Percentiles rank a stretch among this genome's conserved stretches.
Evolutionary conservation across 2,888 invertebrate species (phyloP).

Genomic region (Agrotis segetum): DNA sequence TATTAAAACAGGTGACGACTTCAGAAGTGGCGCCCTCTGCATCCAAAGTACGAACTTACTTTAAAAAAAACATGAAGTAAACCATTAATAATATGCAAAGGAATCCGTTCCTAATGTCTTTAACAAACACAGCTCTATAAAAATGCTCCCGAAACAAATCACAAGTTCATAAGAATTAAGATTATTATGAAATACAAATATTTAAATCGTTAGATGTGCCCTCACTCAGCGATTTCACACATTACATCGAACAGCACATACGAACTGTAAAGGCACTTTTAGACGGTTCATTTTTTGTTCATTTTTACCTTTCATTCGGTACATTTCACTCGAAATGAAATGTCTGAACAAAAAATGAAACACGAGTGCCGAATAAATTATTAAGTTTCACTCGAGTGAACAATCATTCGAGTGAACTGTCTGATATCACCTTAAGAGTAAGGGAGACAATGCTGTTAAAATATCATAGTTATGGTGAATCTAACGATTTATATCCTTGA

Average conservation of each 20-base stretch:
- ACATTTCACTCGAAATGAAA: too few relatives aligned
- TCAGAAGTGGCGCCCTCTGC: constrained; percentile 16
- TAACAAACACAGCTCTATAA: constrained; percentile 38
- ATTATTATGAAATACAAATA: constrained; percentile 43
- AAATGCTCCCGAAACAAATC: constrained; percentile 51
- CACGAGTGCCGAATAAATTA: too few relatives aligned
- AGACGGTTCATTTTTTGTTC: too few relatives aligned
- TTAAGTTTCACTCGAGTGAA: too few relatives aligned
- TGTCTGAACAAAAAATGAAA: too few relatives aligned
- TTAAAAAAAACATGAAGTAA: not conserved
- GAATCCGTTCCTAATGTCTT: constrained; percentile 47
- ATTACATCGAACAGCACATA: not conserved
- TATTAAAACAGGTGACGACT: constrained; percentile 9
- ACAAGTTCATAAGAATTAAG: constrained; percentile 47
- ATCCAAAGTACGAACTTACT: not conserved
- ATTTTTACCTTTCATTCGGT: too few relatives aligned
- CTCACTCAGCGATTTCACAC: not conserved
- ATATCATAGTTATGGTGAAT: not conserved
- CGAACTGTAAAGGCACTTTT: too few relatives aligned
- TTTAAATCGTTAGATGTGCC: constrained; percentile 3
- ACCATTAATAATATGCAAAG: constrained; percentile 19
- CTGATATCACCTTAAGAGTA: too few relatives aligned
- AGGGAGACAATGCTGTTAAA: not conserved
- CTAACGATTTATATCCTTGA: constrained; percentile 4
- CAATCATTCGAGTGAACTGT: too few relatives aligned